Base-by-base conservation (phyloP, 2,113 vertebrate genomes). In the Odontesthes bonariensis region DNA sequence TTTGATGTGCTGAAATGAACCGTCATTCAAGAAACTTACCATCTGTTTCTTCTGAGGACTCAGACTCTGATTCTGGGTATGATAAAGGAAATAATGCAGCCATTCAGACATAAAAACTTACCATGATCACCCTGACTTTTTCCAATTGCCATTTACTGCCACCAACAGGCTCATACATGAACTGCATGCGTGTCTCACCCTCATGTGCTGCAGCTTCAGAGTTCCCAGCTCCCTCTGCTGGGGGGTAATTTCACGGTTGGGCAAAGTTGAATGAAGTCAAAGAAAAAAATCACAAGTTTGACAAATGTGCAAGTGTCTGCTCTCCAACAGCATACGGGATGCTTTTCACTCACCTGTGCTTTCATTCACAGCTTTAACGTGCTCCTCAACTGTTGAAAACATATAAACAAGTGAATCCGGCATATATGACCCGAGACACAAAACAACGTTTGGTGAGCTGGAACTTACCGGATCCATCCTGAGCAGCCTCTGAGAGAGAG, bases 21-120 rank as follows among this genome's bases (percentile, higher is more conserved):
- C 7, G 1, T 38, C 9, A 2, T 7, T 20, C 42, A 4, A 12
- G 3, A 57, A 19, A 77, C 90, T 86, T 72, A 88, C 89, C 86
- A 0, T 82, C 73, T 47, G 54, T 40, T 5, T 87, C 87, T 78
- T 93, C 88, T 19, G 78, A 83, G 57, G 90, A 92, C 19, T 76
- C 79, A 13, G 79, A 89, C 64, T 79, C 49, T 19, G 69, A 59
- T 3, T 86, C 88, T 91, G 81, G 51, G 20, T 20, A 19, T 16
- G 19, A 61, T 22, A 78, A 16, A 11, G 20, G 42, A 75, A 40
- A 31, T 5, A 66, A 19, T 22, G 49, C 27, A 58, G 53, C 3
- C 2, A 54, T 55, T 70, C 20, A 61, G 31, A 53, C 31, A 32
- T 40, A 4, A 47, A 27, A 35, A 60, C 62, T 60, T 69, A 12